Percentiles rank a stretch among this genome's conserved stretches.
These are phyloP conservation scores for Eutrigla gurnardus DNA, from an alignment of 2,797 vertebrate genomes.

Conservation along the genomic window DNA sequence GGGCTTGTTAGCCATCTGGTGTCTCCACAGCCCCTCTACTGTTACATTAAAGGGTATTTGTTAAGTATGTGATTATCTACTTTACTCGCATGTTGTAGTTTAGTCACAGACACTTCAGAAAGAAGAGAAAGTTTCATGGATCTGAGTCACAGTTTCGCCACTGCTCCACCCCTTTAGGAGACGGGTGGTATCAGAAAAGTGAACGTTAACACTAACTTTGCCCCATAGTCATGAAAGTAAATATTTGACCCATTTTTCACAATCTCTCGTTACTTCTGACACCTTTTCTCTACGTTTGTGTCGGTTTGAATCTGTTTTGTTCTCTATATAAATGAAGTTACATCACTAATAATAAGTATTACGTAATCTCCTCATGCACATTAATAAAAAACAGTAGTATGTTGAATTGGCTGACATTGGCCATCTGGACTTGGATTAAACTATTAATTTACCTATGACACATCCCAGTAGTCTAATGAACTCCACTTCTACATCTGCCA, in stretches of 20 bases:
- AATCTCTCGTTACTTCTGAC: background rate
- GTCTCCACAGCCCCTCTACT: constrained; percentile 31
- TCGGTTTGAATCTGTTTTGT: background rate
- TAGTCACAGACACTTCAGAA: background rate
- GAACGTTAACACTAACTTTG: background rate
- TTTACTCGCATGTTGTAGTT: constrained; percentile 15
- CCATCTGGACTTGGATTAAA: constrained; percentile 56
- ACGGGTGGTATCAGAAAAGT: too few species aligned
- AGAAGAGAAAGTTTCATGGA: background rate
- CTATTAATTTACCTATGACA: constrained; percentile 57
- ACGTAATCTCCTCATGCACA: constrained; percentile 12
- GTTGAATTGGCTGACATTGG: constrained; percentile 43
- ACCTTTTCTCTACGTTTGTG: background rate
- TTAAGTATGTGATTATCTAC: constrained; percentile 12
- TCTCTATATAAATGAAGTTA: background rate
- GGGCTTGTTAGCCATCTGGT: constrained; percentile 50
- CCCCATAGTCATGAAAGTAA: background rate
- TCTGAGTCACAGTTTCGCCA: background rate
- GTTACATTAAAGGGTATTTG: constrained; percentile 21
- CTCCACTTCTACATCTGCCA: constrained; percentile 45
- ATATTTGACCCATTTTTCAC: background rate
- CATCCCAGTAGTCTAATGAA: constrained; percentile 63
- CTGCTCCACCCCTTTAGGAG: background rate
- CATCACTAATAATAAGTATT: constrained; percentile 11
- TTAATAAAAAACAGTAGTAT: constrained; percentile 21